Percentiles rank a stretch among this genome's conserved stretches.
Evolutionary conservation across 2,888 invertebrate genomes (phyloP).

Genomic region (Plebejus melissa): DNA sequence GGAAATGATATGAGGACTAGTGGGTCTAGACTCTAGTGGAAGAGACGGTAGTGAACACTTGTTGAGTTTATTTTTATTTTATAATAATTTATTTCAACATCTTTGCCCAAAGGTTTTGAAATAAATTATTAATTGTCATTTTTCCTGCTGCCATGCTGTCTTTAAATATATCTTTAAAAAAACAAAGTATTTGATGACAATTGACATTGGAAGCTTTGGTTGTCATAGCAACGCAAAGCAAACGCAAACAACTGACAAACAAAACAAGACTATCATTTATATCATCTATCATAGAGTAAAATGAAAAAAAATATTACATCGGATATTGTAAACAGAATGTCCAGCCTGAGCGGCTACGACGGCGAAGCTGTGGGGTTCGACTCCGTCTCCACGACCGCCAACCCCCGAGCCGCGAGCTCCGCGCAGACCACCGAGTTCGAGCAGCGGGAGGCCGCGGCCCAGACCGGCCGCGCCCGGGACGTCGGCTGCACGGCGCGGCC

Average conservation of each 20-base stretch:
- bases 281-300: too few relatives aligned
- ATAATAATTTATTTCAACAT: too few relatives aligned
- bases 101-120: too few relatives aligned
- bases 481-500: conserved; percentile 49
- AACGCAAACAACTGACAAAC: conserved; percentile 21
- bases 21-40: too few relatives aligned
- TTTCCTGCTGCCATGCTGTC: too few relatives aligned
- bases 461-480: conserved; percentile 50
- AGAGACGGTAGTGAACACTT: too few relatives aligned
- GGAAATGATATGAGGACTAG: too few relatives aligned
- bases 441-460: conserved; percentile 48
- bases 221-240: conserved; percentile 36
- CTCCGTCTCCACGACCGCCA: conserved; percentile 46
- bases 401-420: conserved; percentile 43
- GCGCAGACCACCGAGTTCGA: conserved; percentile 58
- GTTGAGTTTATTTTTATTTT: too few relatives aligned
- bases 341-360: conserved; percentile 61
- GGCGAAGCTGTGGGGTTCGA: conserved; percentile 63
- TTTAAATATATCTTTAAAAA: too few relatives aligned
- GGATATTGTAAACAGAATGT: conserved; percentile 45
- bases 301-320: too few relatives aligned
- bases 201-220: neutral
- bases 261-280: conserved; percentile 33
- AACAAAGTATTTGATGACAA: too few relatives aligned
- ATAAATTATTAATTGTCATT: too few relatives aligned